phyloP scores from a whole-genome alignment of 2,888 invertebrate genomes.

The Yponomeuta sedellus region DNA sequence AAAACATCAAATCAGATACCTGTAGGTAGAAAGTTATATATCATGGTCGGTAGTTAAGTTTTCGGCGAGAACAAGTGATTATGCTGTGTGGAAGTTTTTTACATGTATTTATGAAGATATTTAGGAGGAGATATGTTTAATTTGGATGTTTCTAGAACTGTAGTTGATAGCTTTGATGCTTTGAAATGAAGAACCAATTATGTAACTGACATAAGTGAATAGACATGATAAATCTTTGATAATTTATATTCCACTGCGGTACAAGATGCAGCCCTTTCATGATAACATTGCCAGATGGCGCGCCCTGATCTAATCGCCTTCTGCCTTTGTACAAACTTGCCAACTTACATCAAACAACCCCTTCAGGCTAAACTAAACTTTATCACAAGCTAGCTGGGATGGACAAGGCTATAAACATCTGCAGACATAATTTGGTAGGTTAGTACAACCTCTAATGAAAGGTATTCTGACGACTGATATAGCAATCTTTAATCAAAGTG shows the following conservation, averaged over 20 bases:
- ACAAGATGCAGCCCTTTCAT: slow-evolving; percentile 65
- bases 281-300: slow-evolving; percentile 70
- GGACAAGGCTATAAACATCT: background rate
- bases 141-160: background rate
- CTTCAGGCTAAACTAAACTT: background rate
- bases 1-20: too few species aligned
- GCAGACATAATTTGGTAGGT: background rate
- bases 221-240: slow-evolving; percentile 13
- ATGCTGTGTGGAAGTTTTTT: too few species aligned
- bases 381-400: background rate
- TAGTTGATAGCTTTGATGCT: too few species aligned
- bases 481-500: slow-evolving; percentile 71
- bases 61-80: too few species aligned
- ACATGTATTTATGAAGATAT: too few species aligned
- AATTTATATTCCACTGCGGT: slow-evolving; percentile 23
- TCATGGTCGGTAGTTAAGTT: too few species aligned
- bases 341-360: slow-evolving; percentile 1
- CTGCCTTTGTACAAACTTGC: slow-evolving; percentile 53
- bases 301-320: slow-evolving; percentile 61
- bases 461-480: slow-evolving; percentile 59
- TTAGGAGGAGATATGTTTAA: background rate
- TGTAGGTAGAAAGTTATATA: too few species aligned
- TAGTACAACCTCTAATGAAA: slow-evolving; percentile 51
- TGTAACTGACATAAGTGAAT: background rate
- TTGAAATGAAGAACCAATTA: too few species aligned